Evolutionary conservation across 2,113 vertebrate species (phyloP).

Genomic region (Callipepla squamata): DNA sequence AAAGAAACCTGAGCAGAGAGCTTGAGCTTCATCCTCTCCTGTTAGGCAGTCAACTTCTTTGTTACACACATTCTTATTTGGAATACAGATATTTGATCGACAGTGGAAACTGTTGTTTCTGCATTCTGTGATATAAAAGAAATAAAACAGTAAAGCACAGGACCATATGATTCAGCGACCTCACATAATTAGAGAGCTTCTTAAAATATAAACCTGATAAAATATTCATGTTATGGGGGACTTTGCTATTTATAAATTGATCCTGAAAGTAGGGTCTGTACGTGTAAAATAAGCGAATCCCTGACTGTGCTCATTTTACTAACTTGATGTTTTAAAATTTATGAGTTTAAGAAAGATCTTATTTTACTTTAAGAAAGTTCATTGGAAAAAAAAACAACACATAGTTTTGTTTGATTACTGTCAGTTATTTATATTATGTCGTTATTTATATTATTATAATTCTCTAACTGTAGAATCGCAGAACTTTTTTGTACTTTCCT

Average conservation of each 20-base stretch:
- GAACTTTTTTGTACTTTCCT: neutral
- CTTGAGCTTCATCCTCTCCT: conserved; percentile 84
- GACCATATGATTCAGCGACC: neutral
- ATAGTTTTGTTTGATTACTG: neutral
- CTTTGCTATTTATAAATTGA: neutral
- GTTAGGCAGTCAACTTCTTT: conserved; percentile 87
- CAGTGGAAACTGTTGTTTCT: conserved; percentile 77
- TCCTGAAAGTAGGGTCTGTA: neutral
- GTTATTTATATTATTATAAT: neutral
- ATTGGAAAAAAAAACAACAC: neutral
- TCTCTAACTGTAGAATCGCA: neutral
- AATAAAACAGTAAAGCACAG: neutral
- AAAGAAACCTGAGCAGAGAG: conserved; percentile 65
- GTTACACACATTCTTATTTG: conserved; percentile 64
- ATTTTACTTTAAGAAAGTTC: neutral
- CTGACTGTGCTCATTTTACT: neutral
- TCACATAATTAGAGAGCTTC: neutral
- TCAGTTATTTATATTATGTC: neutral
- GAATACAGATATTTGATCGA: conserved; percentile 85
- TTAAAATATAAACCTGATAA: neutral
- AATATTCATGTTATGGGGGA: neutral
- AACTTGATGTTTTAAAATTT: neutral
- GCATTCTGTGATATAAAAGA: conserved; percentile 79
- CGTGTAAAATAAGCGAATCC: neutral
- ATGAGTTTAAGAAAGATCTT: neutral